Evolutionary conservation across 2,888 invertebrate species (phyloP).

Genomic region (Latrodectus elegans): DNA sequence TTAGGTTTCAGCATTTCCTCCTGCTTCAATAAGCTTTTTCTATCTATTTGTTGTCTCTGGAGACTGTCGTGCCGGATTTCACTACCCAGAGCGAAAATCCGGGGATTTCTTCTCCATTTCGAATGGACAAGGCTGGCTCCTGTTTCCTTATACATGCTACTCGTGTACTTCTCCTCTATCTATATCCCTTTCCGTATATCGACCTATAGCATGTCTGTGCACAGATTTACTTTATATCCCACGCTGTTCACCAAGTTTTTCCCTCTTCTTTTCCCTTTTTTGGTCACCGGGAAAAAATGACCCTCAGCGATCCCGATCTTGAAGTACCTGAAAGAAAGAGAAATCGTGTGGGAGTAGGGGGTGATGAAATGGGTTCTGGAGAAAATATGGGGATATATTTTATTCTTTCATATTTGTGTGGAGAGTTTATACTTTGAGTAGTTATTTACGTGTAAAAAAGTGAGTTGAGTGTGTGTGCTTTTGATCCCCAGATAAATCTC

Average conservation of each 20-base stretch:
- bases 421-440: slow-evolving; percentile 12
- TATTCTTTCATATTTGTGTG: slow-evolving; percentile 18
- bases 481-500: slow-evolving; percentile 47
- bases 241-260: slow-evolving; percentile 1
- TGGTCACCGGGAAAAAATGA: slow-evolving; percentile 50
- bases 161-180: slow-evolving; percentile 41
- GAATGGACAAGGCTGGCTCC: slow-evolving; percentile 41
- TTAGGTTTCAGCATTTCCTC: slow-evolving; percentile 49
- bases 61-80: slow-evolving; percentile 18
- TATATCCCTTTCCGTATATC: slow-evolving; percentile 11
- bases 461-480: slow-evolving; percentile 33
- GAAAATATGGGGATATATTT: slow-evolving; percentile 17
- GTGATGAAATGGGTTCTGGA: slow-evolving; percentile 3
- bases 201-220: slow-evolving; percentile 13
- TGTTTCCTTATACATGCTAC: slow-evolving; percentile 50
- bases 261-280: neutral
- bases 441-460: slow-evolving; percentile 52
- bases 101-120: slow-evolving; percentile 24
- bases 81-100: slow-evolving; percentile 45
- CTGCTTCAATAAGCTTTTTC: slow-evolving; percentile 38
- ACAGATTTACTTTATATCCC: slow-evolving; percentile 30
- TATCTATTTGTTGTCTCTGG: slow-evolving; percentile 38
- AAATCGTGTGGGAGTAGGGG: slow-evolving; percentile 1
- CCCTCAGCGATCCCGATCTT: slow-evolving; percentile 15
- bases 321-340: slow-evolving; percentile 30